A percentile compares a stretch with the other conserved stretches of the same genome.
Evolutionary conservation across 2,113 vertebrate genomes (phyloP).

Genomic region (Stercorarius parasiticus): DNA sequence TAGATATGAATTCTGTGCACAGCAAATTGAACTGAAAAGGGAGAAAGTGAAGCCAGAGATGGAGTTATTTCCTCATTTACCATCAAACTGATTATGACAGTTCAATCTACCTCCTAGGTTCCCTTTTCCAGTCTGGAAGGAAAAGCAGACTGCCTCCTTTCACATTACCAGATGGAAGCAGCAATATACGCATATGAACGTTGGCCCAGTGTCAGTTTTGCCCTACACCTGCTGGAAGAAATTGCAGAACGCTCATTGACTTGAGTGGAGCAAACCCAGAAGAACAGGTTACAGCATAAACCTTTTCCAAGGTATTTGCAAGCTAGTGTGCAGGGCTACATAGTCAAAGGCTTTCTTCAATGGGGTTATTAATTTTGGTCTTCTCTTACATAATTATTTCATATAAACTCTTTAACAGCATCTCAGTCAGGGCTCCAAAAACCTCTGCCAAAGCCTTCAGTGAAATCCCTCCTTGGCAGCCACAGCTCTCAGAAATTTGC

Average conservation of each 20-base stretch:
- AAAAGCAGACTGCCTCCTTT: not conserved
- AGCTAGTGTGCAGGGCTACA: not conserved
- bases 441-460: constrained; percentile 8
- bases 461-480: not conserved
- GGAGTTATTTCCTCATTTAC: not conserved
- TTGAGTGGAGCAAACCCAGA: not conserved
- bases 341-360: not conserved
- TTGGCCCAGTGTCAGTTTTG: not conserved
- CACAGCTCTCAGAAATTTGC: not conserved
- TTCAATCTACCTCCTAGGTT: not conserved
- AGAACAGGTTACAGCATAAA: not conserved
- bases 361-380: constrained; percentile 28
- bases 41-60: not conserved
- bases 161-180: not conserved
- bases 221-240: not conserved
- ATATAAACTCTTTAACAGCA: not conserved
- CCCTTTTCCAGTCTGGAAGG: not conserved
- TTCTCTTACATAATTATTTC: not conserved
- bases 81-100: not conserved
- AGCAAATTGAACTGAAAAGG: not conserved
- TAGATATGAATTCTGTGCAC: not conserved
- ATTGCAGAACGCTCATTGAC: not conserved
- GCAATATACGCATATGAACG: not conserved
- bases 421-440: not conserved
- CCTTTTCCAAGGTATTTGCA: not conserved